phyloP scores from a whole-genome alignment of 2,113 vertebrate species.

The Sciurus niger region DNA sequence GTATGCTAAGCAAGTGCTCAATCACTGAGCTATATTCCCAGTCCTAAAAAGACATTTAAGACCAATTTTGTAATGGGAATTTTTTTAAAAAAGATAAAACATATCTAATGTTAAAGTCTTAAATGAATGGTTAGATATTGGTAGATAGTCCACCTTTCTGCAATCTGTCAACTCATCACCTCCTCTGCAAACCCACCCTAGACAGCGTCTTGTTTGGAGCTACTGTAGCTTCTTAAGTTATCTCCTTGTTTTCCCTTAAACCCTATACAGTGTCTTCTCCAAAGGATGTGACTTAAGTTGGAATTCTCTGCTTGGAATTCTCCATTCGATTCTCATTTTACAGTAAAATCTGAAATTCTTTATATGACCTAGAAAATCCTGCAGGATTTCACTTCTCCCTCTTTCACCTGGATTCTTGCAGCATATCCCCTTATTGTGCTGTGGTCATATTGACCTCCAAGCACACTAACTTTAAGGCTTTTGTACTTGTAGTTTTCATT shows the following conservation, averaged over 20 bases:
- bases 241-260: background rate
- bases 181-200: background rate
- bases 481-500: background rate
- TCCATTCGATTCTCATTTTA: background rate
- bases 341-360: constrained; percentile 21
- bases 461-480: background rate
- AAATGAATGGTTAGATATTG: background rate
- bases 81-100: constrained; percentile 24
- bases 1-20: too few relatives aligned
- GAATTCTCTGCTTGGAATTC: background rate
- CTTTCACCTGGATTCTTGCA: background rate
- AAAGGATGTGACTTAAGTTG: background rate
- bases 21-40: background rate
- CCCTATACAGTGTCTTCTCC: background rate
- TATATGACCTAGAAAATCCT: background rate
- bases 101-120: background rate
- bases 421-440: background rate
- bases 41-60: too few relatives aligned
- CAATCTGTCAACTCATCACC: background rate
- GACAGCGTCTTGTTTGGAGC: background rate
- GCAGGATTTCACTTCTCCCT: background rate
- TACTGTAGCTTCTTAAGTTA: background rate
- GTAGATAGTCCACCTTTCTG: background rate
- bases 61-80: background rate
- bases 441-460: background rate